phyloP scores from a whole-genome alignment of 2,113 vertebrate genomes.

The Paradisaea rubra region DNA sequence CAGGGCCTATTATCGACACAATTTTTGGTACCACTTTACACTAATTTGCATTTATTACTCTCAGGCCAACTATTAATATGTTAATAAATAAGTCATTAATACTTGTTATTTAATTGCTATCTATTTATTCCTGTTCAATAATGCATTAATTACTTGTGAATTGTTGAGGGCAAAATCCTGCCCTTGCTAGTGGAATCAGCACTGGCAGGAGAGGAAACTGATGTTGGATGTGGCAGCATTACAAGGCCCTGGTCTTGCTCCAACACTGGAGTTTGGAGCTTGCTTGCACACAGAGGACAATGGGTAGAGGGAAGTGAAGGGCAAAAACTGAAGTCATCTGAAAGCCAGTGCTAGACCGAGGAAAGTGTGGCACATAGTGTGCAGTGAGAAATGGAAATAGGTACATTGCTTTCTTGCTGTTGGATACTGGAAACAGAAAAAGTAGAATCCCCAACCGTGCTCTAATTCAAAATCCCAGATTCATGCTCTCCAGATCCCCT shows the following conservation, averaged over 20 bases:
- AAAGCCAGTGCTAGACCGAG: fast-evolving
- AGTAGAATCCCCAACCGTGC: fast-evolving
- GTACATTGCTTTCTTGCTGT: not conserved
- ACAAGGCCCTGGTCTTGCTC: not conserved
- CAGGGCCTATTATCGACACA: conserved; percentile 67
- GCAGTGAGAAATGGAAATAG: not conserved
- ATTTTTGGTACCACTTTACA: conserved; percentile 61
- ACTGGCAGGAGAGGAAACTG: not conserved
- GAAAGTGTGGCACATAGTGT: fast-evolving
- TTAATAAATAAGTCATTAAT: conserved; percentile 77
- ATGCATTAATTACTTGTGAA: conserved; percentile 68
- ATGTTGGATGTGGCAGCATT: fast-evolving
- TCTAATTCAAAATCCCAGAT: not conserved
- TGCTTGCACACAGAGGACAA: not conserved
- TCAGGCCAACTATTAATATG: conserved; percentile 69
- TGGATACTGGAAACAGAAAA: not conserved
- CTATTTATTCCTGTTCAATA: conserved; percentile 76
- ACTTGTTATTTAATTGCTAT: conserved; percentile 72
- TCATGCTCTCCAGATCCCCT: not conserved
- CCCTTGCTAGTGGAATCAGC: not conserved
- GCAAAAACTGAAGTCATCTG: not conserved
- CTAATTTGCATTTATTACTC: conserved; percentile 71
- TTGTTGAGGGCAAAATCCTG: conserved; percentile 59
- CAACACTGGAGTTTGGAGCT: not conserved
- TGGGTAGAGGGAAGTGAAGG: not conserved